phyloP scores from a whole-genome alignment of 2,113 vertebrate species.

The Phrynocephalus versicolor region DNA sequence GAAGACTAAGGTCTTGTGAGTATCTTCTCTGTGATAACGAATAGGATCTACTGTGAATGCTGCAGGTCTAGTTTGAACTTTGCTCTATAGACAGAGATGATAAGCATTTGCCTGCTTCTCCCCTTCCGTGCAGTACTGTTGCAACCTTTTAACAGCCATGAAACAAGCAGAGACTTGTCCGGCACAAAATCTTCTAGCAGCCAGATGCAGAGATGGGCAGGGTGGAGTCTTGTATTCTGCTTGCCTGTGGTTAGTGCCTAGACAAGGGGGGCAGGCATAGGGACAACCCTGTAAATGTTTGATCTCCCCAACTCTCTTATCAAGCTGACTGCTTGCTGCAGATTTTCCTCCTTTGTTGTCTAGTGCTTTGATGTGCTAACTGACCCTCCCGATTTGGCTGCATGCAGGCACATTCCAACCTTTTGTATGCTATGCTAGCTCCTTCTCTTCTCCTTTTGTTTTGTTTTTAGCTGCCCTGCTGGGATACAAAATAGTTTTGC shows the following conservation, averaged over 20 bases:
- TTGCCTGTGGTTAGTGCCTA: neutral
- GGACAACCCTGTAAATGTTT: conserved; percentile 1
- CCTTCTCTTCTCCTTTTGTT: neutral
- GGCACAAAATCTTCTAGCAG: neutral
- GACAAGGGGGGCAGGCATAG: too few species aligned
- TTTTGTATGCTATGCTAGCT: neutral
- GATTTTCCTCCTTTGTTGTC: conserved; percentile 28
- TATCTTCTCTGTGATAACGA: neutral
- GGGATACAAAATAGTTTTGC: conserved; percentile 14
- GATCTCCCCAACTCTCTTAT: conserved; percentile 14
- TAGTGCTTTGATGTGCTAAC: conserved; percentile 37
- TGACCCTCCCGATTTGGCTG: conserved; percentile 28
- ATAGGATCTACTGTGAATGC: neutral
- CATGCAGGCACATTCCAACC: conserved; percentile 29
- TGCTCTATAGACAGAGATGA: neutral
- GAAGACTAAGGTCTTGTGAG: neutral
- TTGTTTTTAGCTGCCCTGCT: conserved; percentile 27
- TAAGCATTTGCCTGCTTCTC: neutral
- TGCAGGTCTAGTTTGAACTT: neutral
- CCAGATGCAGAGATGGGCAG: too few species aligned
- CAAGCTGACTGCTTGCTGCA: conserved; percentile 19
- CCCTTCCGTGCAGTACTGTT: neutral
- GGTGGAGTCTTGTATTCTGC: neutral
- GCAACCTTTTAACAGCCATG: neutral
- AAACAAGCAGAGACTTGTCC: neutral